These are phyloP conservation scores for Saxidomus purpurata DNA, from an alignment of 1,140 invertebrate species.

Conservation along the genomic window DNA sequence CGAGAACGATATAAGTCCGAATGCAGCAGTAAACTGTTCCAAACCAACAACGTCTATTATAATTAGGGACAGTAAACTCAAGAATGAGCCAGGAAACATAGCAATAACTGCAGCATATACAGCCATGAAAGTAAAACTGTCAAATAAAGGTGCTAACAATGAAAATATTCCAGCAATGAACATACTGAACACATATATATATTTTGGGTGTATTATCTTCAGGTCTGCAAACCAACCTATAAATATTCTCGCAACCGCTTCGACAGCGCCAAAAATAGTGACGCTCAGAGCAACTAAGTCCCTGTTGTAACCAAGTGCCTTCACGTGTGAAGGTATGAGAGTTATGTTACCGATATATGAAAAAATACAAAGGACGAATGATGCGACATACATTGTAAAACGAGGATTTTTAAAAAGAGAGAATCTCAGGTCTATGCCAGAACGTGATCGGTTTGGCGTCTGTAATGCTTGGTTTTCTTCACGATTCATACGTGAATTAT, in stretches of 20 bases:
- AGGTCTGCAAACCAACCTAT: conserved; percentile 39
- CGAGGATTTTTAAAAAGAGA: conserved; percentile 27
- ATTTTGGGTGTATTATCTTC: not conserved
- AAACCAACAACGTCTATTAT: conserved; percentile 31
- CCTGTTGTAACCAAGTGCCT: conserved; percentile 31
- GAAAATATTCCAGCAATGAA: conserved; percentile 1
- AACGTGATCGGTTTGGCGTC: not conserved
- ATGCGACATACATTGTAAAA: conserved; percentile 23
- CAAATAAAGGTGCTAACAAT: conserved; percentile 25
- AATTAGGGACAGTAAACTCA: not conserved
- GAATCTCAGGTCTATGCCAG: not conserved
- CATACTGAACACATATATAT: conserved; percentile 28
- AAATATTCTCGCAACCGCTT: conserved; percentile 26
- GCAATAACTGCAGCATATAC: conserved; percentile 3
- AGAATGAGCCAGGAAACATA: conserved; percentile 38
- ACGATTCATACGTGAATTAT: not conserved
- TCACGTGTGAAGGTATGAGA: conserved; percentile 3
- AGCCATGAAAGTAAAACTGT: conserved; percentile 7
- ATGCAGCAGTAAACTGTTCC: conserved; percentile 29
- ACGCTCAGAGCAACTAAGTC: not conserved
- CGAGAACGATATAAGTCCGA: conserved; percentile 5
- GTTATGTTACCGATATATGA: conserved; percentile 23
- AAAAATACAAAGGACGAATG: conserved; percentile 14
- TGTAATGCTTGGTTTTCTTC: not conserved
- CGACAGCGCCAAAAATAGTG: conserved; percentile 2